phyloP scores from a whole-genome alignment of 2,888 invertebrate genomes.

The Adineta ricciae region DNA sequence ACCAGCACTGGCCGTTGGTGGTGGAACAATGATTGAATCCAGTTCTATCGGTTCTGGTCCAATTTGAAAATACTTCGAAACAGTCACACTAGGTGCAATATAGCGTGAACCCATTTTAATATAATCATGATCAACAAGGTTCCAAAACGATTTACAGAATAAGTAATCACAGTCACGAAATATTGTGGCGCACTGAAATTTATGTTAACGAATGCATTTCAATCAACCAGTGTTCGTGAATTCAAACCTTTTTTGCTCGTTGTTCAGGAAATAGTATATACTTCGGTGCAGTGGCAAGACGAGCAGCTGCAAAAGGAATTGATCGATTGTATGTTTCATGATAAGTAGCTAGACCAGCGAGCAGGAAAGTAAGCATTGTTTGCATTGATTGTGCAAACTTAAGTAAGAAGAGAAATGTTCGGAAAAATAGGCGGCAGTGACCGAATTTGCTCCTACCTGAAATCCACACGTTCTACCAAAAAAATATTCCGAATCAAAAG shows the following conservation, averaged over 20 bases:
- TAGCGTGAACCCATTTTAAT: slow-evolving; percentile 34
- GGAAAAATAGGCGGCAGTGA: background rate
- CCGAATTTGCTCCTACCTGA: slow-evolving; percentile 55
- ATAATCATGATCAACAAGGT: slow-evolving; percentile 55
- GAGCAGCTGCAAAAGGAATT: background rate
- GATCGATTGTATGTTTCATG: background rate
- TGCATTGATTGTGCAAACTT: background rate
- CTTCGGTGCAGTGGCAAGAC: slow-evolving; percentile 50
- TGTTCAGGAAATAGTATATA: slow-evolving; percentile 75
- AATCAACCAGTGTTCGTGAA: background rate
- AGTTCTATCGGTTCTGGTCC: background rate
- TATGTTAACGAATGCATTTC: background rate
- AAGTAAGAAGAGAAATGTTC: background rate
- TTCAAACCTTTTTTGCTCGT: slow-evolving; percentile 59
- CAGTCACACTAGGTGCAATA: slow-evolving; percentile 23
- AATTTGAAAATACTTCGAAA: background rate
- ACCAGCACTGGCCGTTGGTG: background rate
- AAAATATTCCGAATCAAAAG: slow-evolving; percentile 70
- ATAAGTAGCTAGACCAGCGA: background rate
- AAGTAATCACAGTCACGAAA: slow-evolving; percentile 80
- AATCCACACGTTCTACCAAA: slow-evolving; percentile 88
- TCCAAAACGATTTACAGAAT: slow-evolving; percentile 77
- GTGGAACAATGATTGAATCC: slow-evolving; percentile 11
- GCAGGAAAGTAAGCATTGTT: background rate
- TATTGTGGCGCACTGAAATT: slow-evolving; percentile 69